Evolutionary conservation across 2,113 vertebrate genomes (phyloP), one percentile per base, ranked within the genome.

Genomic region (Eptesicus fuscus): DNA sequence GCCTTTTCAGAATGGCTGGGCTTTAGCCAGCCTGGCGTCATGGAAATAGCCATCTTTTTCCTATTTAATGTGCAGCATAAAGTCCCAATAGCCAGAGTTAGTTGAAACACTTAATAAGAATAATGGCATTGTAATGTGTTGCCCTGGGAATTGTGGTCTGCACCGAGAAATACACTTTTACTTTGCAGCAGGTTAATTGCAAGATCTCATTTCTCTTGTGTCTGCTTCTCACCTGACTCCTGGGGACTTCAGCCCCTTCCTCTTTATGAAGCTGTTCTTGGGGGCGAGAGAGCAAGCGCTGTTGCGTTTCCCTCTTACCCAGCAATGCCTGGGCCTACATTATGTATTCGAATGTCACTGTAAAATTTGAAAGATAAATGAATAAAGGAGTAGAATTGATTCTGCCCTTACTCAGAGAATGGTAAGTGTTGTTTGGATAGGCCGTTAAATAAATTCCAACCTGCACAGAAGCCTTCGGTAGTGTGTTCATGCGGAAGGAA

Each of bases 21-120:
- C 44, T 53, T 80, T n/a, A 32, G 40, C 61, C 59, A 82, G 35
- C 16, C 25, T 65, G 77, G 8, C 42, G 71, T 79, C 18, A 1
- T 49, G 69, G 35, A 71, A 90, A 65, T 49, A 86, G 5, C 4
- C 14, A 4, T 78, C 49, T 53, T 70, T 11, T 53, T 89, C 37
- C 76, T 42, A 20, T 23, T 63, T 65, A 88, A 44, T 30, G 59
- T 44, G 59, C 73, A 40, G 28, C 35, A 49, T 88, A 44, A 95
- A 70, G 40, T 65, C 71, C 71, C 82, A 40, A 22, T 25, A 44
- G 37, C 37, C 35, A 37, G 51, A 37, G 8, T 23, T 70, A 79
- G 40, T 12, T 87, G 59, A 96, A 86, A 77, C 56, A 82, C 28
- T 83, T 92, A 83, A 30, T 78, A 92, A 91, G 83, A 93, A 53